Evolutionary conservation across 2,797 vertebrate species (phyloP), one percentile per base, ranked within the genome.

Genomic region (Astyanax mexicanus): DNA sequence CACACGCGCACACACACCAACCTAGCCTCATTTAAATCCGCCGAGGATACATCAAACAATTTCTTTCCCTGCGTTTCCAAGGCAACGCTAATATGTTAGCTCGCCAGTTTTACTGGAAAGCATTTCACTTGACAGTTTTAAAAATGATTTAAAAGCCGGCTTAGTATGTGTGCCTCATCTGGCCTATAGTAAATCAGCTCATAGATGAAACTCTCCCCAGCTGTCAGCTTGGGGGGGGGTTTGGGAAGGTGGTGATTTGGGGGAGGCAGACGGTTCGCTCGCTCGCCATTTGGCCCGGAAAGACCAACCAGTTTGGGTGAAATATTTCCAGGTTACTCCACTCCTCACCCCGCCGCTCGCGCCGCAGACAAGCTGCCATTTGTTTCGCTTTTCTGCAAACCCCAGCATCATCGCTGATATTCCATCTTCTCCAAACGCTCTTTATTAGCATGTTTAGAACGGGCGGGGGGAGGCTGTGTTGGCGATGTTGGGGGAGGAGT

Each of bases 21-120:
- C 76, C 62, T 69, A 77, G 69, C 77, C 73, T 81, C 68, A 52
- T 69, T 62, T 58, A 83, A 72, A 80, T 82, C 80, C 84, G 80
- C 78, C 58, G 84, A 89, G 88, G 84, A 87, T 86, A 87, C 84
- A 89, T 88, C 72, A 89, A 86, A 89, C 78, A 81, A 84, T 86
- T 85, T 84, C 75, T 85, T 83, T 74, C 76, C 74, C 68, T 29
- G 75, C 29, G 88, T 92, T 91, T 90, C 90, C 90, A 92, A 77
- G 90, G 90, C 88, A 92, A 92, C 90, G 49, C 87, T 84, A 88
- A 89, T 85, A 90, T 85, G 85, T 88, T 84, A 86, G 85, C 87
- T 72, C 81, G 81, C 69, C 49, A 47, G 76, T 77, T 84, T 87
- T 86, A 85, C 85, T 88, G 80, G 84, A 89, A 84, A 86, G 78